phyloP scores from a whole-genome alignment of 2,797 vertebrate species.

The Gadopsis marmoratus region DNA sequence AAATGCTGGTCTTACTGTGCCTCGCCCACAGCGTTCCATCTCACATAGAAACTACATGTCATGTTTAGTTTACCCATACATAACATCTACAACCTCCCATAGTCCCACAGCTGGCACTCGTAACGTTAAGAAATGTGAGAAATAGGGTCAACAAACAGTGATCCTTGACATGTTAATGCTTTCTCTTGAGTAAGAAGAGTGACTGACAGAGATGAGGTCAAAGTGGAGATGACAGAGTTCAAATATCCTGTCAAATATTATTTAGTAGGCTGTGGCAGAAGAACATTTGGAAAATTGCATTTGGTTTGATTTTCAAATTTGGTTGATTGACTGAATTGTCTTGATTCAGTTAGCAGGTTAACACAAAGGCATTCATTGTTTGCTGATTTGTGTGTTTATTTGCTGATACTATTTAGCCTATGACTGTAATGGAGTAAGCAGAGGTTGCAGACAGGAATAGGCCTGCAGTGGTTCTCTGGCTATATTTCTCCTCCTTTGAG shows the following conservation, averaged over 20 bases:
- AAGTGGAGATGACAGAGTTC: constrained; percentile 5
- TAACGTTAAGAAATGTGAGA: constrained; percentile 28
- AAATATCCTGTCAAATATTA: background rate
- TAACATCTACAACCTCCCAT: constrained; percentile 14
- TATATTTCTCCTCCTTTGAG: constrained; percentile 72
- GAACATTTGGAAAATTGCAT: background rate
- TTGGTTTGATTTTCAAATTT: constrained; percentile 1
- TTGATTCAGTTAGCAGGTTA: constrained; percentile 23
- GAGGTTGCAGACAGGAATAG: constrained; percentile 63
- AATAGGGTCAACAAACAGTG: constrained; percentile 28
- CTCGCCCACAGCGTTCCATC: background rate
- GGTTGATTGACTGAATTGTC: background rate
- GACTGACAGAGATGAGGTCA: background rate
- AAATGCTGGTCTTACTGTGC: background rate
- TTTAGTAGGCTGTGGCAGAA: background rate
- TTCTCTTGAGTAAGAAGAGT: constrained; percentile 7
- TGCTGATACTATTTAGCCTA: constrained; percentile 32
- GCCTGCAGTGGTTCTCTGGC: constrained; percentile 54
- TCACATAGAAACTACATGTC: background rate
- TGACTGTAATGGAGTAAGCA: constrained; percentile 51
- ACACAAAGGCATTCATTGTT: background rate
- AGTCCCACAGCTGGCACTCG: background rate
- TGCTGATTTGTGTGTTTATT: background rate
- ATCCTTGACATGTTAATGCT: constrained; percentile 20
- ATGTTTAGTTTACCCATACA: constrained; percentile 20